Percentiles rank a stretch among this genome's conserved stretches.
phyloP scores from a whole-genome alignment of 1,140 invertebrate genomes.

The Magallana ariakensis region DNA sequence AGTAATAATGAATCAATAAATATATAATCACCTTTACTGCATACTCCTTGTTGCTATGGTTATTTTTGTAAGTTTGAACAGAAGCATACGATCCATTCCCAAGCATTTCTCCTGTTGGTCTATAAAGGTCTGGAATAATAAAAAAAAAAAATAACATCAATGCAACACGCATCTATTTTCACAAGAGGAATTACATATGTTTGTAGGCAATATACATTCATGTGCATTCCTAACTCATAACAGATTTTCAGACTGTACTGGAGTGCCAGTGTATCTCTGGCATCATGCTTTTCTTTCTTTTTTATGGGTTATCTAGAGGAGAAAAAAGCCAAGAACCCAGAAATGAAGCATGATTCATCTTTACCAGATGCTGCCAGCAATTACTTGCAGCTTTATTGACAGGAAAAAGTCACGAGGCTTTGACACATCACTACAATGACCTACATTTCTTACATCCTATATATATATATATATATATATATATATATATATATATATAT shows the following conservation, averaged over 20 bases:
- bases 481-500: neutral
- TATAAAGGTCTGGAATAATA: constrained; percentile 91
- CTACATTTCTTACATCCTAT: constrained; percentile 2
- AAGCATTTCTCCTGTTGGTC: constrained; percentile 95
- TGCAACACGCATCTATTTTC: constrained; percentile 1
- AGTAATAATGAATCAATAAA: neutral
- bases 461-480: neutral
- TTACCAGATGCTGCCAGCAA: constrained; percentile 6
- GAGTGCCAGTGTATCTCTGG: constrained; percentile 12
- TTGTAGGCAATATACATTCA: neutral
- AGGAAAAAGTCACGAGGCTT: constrained; percentile 7
- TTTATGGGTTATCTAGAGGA: neutral
- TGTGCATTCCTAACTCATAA: neutral
- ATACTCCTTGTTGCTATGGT: constrained; percentile 94
- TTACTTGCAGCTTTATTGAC: neutral
- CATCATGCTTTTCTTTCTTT: neutral
- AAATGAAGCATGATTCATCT: constrained; percentile 14
- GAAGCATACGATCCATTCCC: constrained; percentile 98
- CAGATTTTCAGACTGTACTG: neutral
- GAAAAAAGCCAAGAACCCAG: neutral
- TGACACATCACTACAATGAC: constrained; percentile 16
- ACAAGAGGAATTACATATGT: neutral
- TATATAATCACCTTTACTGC: constrained; percentile 89
- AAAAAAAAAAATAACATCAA: constrained; percentile 55
- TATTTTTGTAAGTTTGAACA: constrained; percentile 95